phyloP scores from a whole-genome alignment of 2,797 vertebrate species.

The Spinibarbus caldwelli region DNA sequence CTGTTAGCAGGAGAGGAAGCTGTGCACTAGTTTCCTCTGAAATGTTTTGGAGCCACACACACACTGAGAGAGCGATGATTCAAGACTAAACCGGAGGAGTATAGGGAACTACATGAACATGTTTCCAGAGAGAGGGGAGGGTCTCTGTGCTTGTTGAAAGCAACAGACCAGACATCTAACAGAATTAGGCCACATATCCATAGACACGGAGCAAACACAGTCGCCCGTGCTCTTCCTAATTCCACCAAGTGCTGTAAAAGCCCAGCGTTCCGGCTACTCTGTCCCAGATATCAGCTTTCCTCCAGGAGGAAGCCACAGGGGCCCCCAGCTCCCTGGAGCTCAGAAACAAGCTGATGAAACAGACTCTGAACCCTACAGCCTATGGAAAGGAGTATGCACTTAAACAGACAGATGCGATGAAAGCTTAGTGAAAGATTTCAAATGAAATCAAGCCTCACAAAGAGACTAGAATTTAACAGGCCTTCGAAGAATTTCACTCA shows the following conservation, averaged over 20 bases:
- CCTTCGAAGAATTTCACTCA: not conserved
- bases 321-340: constrained; percentile 38
- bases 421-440: not conserved
- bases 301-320: constrained; percentile 26
- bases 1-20: constrained; percentile 69
- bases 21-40: constrained; percentile 67
- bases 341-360: constrained; percentile 24
- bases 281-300: constrained; percentile 35
- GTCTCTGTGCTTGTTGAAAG: constrained; percentile 29
- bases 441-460: not conserved
- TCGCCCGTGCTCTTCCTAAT: not conserved
- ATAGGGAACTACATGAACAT: constrained; percentile 7
- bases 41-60: constrained; percentile 53
- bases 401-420: not conserved
- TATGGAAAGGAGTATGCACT: not conserved
- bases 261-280: not conserved
- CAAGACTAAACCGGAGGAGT: constrained; percentile 4
- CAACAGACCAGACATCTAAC: constrained; percentile 44
- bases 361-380: constrained; percentile 1
- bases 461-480: not conserved
- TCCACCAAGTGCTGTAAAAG: constrained; percentile 14
- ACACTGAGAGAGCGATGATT: constrained; percentile 26
- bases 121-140: constrained; percentile 20
- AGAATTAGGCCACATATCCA: constrained; percentile 49
- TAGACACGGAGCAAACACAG: constrained; percentile 22